Evolutionary conservation across 2,888 invertebrate species (phyloP).

Genomic region (Euplagia quadripunctaria): DNA sequence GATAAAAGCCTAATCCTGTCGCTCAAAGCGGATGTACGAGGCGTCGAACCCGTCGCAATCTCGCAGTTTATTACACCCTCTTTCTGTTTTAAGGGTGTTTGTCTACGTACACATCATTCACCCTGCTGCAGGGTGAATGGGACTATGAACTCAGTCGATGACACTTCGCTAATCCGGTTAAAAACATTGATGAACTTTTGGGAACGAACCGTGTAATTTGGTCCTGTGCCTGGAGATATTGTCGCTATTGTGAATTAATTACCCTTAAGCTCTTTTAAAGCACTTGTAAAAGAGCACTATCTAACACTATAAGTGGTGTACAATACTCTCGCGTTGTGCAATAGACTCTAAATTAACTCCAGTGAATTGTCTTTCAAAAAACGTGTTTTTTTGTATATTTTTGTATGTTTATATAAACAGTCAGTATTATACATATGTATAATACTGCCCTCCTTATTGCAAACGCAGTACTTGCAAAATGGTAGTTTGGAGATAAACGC

Average conservation of each 20-base stretch:
- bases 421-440: too few relatives aligned
- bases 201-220: neutral
- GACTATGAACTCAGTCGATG: constrained; percentile 25
- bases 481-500: too few relatives aligned
- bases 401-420: too few relatives aligned
- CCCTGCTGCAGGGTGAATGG: constrained; percentile 20
- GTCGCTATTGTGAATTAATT: neutral
- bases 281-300: too few relatives aligned
- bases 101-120: constrained; percentile 20
- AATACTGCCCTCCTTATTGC: too few relatives aligned
- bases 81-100: constrained; percentile 29
- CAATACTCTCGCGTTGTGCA: too few relatives aligned
- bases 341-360: too few relatives aligned
- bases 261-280: neutral
- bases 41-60: constrained; percentile 28
- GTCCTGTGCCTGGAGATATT: neutral
- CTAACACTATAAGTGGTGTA: too few relatives aligned
- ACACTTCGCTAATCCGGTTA: constrained; percentile 17
- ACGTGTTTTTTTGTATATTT: too few relatives aligned
- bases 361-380: too few relatives aligned
- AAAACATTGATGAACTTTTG: constrained; percentile 21
- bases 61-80: constrained; percentile 28
- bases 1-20: constrained; percentile 31
- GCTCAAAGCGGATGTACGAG: constrained; percentile 28
- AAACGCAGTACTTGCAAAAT: too few relatives aligned